phyloP scores from a whole-genome alignment of 92 coral and sea anemone species.

The Zoanthus sansibaricus region DNA sequence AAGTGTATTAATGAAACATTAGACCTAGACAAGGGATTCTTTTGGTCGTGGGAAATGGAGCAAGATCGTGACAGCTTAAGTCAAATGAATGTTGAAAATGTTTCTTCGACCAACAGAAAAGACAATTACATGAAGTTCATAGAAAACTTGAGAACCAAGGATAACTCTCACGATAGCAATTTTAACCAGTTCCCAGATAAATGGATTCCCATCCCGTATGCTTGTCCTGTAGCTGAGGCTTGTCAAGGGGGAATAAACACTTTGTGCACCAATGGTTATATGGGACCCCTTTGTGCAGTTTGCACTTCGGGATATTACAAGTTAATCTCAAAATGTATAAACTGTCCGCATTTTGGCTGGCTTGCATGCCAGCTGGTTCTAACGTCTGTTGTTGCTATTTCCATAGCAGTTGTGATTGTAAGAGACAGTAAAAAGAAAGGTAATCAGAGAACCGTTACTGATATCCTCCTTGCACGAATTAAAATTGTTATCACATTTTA shows the following conservation, averaged over 20 bases:
- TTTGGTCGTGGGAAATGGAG: slow-evolving; percentile 52
- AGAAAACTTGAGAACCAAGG: neutral
- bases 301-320: slow-evolving; percentile 28
- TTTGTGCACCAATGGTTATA: slow-evolving; percentile 40
- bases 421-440: slow-evolving; percentile 29
- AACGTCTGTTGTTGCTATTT: neutral
- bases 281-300: slow-evolving; percentile 56
- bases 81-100: neutral
- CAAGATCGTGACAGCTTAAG: neutral
- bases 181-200: slow-evolving; percentile 15
- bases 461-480: slow-evolving; percentile 60
- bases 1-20: slow-evolving; percentile 44
- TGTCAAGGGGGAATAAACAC: slow-evolving; percentile 56
- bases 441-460: slow-evolving; percentile 47
- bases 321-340: slow-evolving; percentile 36
- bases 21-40: slow-evolving; percentile 39
- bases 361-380: slow-evolving; percentile 43
- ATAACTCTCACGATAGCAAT: neutral
- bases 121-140: neutral
- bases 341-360: slow-evolving; percentile 50
- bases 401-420: slow-evolving; percentile 42
- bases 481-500: slow-evolving; percentile 70
- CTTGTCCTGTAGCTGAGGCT: slow-evolving; percentile 39
- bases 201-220: slow-evolving; percentile 44
- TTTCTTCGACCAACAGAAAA: neutral